These are phyloP conservation scores for Proctacanthus coquilletti DNA, from an alignment of 1,140 invertebrate genomes.

Conservation along the genomic window DNA sequence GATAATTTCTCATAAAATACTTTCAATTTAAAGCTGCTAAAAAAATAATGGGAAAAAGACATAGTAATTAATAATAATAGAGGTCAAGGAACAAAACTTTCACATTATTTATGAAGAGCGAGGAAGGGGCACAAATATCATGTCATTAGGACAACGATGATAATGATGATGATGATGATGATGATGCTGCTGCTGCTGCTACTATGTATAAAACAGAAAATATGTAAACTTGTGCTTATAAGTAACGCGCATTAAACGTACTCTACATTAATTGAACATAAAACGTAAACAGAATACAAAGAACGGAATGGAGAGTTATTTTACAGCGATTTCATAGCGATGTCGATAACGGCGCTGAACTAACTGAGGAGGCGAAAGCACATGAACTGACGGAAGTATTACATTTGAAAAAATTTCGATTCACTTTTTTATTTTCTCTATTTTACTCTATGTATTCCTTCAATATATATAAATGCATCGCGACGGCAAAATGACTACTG, in stretches of 20 bases:
- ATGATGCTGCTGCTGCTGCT: background rate
- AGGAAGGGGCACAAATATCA: background rate
- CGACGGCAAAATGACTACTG: background rate
- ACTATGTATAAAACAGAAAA: background rate
- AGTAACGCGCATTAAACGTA: too few species aligned
- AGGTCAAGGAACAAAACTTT: background rate
- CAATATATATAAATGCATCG: constrained; percentile 2
- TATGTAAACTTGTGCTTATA: background rate
- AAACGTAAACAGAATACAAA: background rate
- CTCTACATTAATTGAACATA: background rate
- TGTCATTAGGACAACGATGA: background rate
- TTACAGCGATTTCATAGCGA: background rate
- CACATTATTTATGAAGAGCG: background rate
- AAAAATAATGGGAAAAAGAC: background rate
- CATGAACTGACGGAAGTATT: too few species aligned
- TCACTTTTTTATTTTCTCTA: background rate
- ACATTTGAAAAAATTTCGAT: background rate
- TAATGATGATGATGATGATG: background rate
- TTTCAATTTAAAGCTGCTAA: background rate
- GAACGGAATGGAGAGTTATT: background rate
- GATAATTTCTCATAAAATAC: too few species aligned
- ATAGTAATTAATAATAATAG: background rate
- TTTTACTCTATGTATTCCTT: background rate
- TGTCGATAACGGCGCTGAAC: too few species aligned
- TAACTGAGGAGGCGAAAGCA: too few species aligned